Evolutionary conservation across 2,113 vertebrate genomes (phyloP), one percentile per base, ranked within the genome.

Genomic region (Malurus cyaneus): DNA sequence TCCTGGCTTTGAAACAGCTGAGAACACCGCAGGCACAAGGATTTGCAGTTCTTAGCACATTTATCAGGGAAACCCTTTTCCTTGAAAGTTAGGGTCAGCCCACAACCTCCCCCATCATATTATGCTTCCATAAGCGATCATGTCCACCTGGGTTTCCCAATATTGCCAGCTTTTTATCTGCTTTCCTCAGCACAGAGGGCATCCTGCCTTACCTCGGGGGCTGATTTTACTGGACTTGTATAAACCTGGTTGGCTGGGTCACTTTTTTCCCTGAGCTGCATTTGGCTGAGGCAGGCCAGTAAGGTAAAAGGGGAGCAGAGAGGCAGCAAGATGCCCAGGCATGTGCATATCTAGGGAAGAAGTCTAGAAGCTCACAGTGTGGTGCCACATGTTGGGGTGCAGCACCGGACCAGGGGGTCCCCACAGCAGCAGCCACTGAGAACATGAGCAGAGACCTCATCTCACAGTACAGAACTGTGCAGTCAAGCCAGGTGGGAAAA

Each of bases 51-150:
- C 64, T 80, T 47, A 78, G 86, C 44, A 67, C 0, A 5, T 91
- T 70, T 73, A 44, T 19, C 7, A 11, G 26, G 72, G 42, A 50
- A 88, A 88, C 57, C 2, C 18, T 88, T 92, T 73, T 47, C 64
- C 42, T 16, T 25, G 25, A n/a, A 41, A 8, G 36, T 56, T 25
- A 57, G 67, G 62, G 62, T 25, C 54, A 88, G 31, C 25, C 24
- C 81, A 62, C 59, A 80, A 46, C n/a, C 34, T 93, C 42, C 32
- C 19, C 31, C 31, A 34, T 66, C n/a, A 6, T 5, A 19, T 47
- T 56, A 9, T 7, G 8, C 39, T 65, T 50, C 47, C 0, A 0
- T 17, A 60, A 23, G 44, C 5, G 1, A 72, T 52, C 5, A 2
- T 3, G 2, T 23, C 82, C 28, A 44, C 31, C n/a, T 32, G 14